Conservation (phyloP, 2,797 vertebrate genomes). For the Phylloscopus collybita region DNA sequence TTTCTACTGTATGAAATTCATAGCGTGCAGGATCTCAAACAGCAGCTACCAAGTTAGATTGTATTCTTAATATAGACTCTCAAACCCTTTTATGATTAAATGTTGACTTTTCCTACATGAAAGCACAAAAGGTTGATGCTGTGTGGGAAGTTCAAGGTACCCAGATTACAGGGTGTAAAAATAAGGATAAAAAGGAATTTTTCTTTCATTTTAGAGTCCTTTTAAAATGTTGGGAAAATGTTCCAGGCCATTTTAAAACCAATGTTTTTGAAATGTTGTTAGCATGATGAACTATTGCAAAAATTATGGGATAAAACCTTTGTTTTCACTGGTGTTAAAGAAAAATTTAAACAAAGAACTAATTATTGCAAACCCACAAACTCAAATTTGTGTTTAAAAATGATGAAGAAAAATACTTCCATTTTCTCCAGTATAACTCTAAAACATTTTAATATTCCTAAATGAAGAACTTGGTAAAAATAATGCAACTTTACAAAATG, state of each 20-base stretch:
- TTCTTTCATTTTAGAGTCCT: neutral
- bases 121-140: constrained; percentile 24
- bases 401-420: neutral
- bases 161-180: constrained; percentile 7
- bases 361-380: neutral
- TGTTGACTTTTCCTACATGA: constrained; percentile 7
- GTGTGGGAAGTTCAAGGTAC: constrained; percentile 48
- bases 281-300: neutral
- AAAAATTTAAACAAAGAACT: neutral
- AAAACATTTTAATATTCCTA: neutral
- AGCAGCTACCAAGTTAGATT: constrained; percentile 36
- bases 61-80: constrained; percentile 48
- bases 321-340: neutral
- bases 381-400: neutral
- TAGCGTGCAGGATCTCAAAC: constrained; percentile 18
- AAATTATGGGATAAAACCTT: neutral
- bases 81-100: constrained; percentile 40
- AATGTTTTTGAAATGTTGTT: neutral
- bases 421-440: neutral
- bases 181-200: neutral
- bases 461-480: neutral
- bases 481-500: neutral
- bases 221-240: neutral
- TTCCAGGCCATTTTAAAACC: neutral
- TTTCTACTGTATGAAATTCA: constrained; percentile 46